Percentiles rank a stretch among this genome's conserved stretches.
phyloP scores from a whole-genome alignment of 1,140 invertebrate genomes.

The Brachionus rubens region DNA sequence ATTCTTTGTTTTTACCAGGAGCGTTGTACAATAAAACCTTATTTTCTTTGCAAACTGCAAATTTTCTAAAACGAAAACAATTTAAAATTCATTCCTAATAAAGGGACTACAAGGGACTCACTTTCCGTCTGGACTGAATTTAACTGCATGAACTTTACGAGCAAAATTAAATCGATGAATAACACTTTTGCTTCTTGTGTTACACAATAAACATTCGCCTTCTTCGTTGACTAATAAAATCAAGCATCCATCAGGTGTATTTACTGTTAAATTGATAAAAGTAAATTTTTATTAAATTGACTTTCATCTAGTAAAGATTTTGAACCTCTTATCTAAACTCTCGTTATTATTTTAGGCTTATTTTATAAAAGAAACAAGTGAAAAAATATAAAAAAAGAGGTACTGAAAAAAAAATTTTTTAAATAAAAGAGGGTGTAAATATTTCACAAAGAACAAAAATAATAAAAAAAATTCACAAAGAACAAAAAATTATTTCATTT shows the following conservation, averaged over 20 bases:
- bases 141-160: conserved; percentile 69
- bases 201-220: conserved; percentile 56
- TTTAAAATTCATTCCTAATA: too few relatives aligned
- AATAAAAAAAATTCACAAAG: too few relatives aligned
- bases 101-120: too few relatives aligned
- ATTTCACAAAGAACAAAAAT: too few relatives aligned
- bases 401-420: too few relatives aligned
- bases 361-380: too few relatives aligned
- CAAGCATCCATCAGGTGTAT: conserved; percentile 80
- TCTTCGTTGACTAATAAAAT: conserved; percentile 84
- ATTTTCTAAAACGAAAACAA: too few relatives aligned
- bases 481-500: too few relatives aligned
- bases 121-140: conserved; percentile 89
- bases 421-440: too few relatives aligned
- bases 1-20: conserved; percentile 76
- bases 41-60: conserved; percentile 81
- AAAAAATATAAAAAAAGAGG: too few relatives aligned
- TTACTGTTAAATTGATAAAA: conserved; percentile 71
- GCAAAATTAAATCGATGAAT: conserved; percentile 65
- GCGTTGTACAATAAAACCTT: conserved; percentile 82
- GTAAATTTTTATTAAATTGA: conserved; percentile 78
- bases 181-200: background rate
- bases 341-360: too few relatives aligned
- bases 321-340: too few relatives aligned
- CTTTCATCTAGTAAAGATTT: conserved; percentile 81